A percentile compares a stretch with the other conserved stretches of the same genome.
These are phyloP conservation scores for Nemotelus nigrinus DNA, from an alignment of 2,888 invertebrate species.

Conservation along the genomic window DNA sequence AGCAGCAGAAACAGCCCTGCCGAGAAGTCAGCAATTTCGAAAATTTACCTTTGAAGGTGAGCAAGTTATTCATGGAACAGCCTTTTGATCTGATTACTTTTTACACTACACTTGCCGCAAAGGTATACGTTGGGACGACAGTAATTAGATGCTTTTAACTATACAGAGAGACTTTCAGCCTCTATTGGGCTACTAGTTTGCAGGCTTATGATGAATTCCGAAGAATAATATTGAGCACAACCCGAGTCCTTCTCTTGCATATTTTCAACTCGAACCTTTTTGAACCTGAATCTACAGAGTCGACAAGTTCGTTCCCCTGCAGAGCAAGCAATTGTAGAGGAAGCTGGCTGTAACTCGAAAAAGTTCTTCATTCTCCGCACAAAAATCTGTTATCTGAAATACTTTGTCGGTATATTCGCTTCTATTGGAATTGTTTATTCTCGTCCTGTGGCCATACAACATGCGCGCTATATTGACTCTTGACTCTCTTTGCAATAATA, in stretches of 20 bases:
- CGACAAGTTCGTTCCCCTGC: background rate
- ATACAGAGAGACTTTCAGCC: conserved; percentile 4
- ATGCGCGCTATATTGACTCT: conserved; percentile 13
- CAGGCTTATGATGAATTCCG: background rate
- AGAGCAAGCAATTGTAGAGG: background rate
- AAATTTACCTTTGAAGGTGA: conserved; percentile 13
- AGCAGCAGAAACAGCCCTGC: too few species aligned
- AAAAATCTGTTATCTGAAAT: background rate
- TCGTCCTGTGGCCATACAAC: background rate
- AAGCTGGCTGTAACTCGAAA: too few species aligned
- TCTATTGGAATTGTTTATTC: background rate
- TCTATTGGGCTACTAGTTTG: conserved; percentile 20
- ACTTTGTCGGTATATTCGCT: conserved; percentile 17
- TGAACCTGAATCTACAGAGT: too few species aligned
- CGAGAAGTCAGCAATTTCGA: too few species aligned
- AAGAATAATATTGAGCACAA: too few species aligned
- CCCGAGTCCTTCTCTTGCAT: too few species aligned
- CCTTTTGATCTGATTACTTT: background rate
- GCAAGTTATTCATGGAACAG: background rate
- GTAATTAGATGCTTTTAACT: background rate
- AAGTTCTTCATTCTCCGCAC: too few species aligned
- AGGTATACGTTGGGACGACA: conserved; percentile 5
- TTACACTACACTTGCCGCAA: background rate
- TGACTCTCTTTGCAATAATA: background rate
- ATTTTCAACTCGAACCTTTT: too few species aligned